Evolutionary conservation across 2,113 vertebrate genomes (phyloP).

Genomic region (Myiozetetes cayanensis): DNA sequence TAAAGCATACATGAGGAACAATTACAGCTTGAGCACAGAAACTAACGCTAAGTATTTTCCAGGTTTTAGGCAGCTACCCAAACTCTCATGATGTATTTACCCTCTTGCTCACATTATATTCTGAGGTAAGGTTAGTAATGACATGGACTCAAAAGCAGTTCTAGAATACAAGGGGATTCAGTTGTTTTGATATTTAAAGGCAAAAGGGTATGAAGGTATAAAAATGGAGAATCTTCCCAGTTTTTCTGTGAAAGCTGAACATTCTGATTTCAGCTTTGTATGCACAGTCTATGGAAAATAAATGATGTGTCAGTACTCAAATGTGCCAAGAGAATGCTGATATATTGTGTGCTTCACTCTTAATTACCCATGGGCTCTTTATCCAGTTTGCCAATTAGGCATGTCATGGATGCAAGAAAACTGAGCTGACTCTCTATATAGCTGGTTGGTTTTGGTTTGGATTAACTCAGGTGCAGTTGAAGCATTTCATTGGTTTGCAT

Average conservation of each 20-base stretch:
- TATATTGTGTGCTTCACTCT: background rate
- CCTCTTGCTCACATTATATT: background rate
- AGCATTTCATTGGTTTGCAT: background rate
- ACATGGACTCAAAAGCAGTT: background rate
- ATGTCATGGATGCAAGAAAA: background rate
- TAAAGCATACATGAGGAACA: background rate
- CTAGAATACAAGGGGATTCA: background rate
- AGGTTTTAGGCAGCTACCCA: background rate
- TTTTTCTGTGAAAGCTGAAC: background rate
- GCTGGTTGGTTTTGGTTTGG: background rate
- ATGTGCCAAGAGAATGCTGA: conserved; percentile 9
- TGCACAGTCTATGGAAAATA: background rate
- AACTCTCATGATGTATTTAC: background rate
- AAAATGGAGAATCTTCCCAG: background rate
- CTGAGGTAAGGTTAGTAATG: background rate
- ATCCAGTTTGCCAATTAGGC: conserved; percentile 18
- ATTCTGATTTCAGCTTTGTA: background rate
- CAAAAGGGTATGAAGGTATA: background rate
- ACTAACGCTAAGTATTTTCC: background rate
- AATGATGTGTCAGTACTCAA: background rate
- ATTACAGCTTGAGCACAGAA: background rate
- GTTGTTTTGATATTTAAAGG: background rate
- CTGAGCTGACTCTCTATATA: background rate
- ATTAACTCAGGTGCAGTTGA: background rate
- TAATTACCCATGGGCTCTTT: conserved; percentile 6